These are phyloP conservation scores for Cossypha caffra DNA, from an alignment of 2,797 vertebrate genomes.

Conservation along the genomic window DNA sequence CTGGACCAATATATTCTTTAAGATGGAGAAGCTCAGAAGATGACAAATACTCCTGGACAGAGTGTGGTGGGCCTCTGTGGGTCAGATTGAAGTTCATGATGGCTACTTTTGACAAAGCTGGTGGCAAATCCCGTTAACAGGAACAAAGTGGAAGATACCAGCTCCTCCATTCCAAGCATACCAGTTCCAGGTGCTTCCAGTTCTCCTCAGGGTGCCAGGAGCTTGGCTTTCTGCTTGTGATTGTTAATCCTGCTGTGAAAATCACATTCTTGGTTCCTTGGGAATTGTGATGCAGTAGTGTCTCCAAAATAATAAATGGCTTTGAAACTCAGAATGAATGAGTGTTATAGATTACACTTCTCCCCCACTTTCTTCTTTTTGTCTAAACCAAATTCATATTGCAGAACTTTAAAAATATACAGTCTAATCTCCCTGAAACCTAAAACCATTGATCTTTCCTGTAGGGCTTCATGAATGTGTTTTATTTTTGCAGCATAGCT, in stretches of 20 bases:
- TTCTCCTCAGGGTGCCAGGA: neutral
- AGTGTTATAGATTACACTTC: slow-evolving; percentile 45
- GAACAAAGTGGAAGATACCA: neutral
- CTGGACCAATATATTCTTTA: neutral
- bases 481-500: slow-evolving; percentile 50
- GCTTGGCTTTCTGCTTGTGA: neutral
- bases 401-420: slow-evolving; percentile 38
- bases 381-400: slow-evolving; percentile 57
- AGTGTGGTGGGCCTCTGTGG: neutral
- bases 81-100: neutral
- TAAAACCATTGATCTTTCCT: slow-evolving; percentile 61
- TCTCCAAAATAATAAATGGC: slow-evolving; percentile 57
- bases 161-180: neutral
- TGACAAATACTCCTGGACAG: neutral
- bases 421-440: slow-evolving; percentile 58
- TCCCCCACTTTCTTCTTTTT: slow-evolving; percentile 34
- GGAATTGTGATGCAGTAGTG: slow-evolving; percentile 22
- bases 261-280: neutral
- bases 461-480: slow-evolving; percentile 43
- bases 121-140: neutral
- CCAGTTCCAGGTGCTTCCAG: neutral
- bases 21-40: neutral
- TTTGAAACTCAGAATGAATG: slow-evolving; percentile 21
- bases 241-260: slow-evolving; percentile 40
- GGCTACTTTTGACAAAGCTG: neutral